Conservation (phyloP, 23 tunicate genomes). For the Styela plicata region DNA sequence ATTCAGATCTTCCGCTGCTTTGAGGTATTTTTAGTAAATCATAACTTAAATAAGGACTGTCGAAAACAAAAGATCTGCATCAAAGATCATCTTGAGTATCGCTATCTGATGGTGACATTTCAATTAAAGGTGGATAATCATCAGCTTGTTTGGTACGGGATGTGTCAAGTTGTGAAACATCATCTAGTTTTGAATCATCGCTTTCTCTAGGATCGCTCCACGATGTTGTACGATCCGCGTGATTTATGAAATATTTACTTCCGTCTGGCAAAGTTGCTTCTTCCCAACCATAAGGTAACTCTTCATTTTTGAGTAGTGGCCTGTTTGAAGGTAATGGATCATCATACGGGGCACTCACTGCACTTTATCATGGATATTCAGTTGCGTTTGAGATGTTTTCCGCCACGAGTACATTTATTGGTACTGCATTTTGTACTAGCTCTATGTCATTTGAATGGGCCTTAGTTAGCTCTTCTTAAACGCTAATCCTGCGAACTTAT, state of each 20-base stretch:
- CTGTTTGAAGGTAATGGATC: neutral
- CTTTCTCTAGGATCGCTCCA: conserved; percentile 61
- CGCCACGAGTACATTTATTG: no score
- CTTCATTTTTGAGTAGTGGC: conserved; percentile 14
- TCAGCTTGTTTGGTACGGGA: neutral
- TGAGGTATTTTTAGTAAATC: no score
- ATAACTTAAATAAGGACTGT: no score
- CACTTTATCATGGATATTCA: no score
- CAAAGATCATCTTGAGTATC: neutral
- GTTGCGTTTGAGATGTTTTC: no score
- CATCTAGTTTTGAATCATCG: neutral
- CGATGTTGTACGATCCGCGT: conserved; percentile 51
- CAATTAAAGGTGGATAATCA: neutral
- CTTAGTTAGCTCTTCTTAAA: no score
- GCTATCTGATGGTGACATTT: neutral
- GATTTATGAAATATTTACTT: conserved; percentile 60
- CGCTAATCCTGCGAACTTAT: no score
- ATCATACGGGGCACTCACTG: no score
- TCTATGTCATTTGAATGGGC: no score
- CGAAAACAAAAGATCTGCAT: no score
- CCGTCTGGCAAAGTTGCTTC: conserved; percentile 71
- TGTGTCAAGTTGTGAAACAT: neutral
- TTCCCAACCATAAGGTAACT: conserved; percentile 75
- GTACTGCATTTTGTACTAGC: no score
- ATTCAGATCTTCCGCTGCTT: no score